Evolutionary conservation across 2,113 vertebrate species (phyloP), one percentile per base, ranked within the genome.

Genomic region (Copsychus sechellarum): DNA sequence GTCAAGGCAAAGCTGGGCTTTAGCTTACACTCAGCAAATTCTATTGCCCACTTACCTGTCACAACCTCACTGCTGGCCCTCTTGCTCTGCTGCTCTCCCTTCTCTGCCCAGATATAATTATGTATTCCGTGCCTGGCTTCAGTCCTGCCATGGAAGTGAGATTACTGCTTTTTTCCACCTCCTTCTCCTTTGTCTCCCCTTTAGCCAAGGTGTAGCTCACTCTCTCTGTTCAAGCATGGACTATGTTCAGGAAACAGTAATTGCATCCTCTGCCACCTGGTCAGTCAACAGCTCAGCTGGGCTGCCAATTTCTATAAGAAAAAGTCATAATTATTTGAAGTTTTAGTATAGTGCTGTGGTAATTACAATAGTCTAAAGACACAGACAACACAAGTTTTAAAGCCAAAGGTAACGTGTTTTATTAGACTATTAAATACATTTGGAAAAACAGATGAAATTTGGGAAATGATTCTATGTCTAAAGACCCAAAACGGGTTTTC

Each of bases 51-150:
- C 77, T 86, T 95, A 99, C 98, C 98, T 98, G 98, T 99, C 74
- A 94, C 78, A 70, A 98, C 97, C 87, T 85, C 67, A 6, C 98
- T 97, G 50, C 96, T 98, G 48, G 24, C 25, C 14, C 14, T 50
- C 96, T 93, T 96, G 97, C 98, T 98, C 86, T 93, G 81, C 51
- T 64, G 97, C 74, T 61, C 65, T 51, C 98, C 98, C 61, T 97
- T 98, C 92, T 97, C 45, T 33, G 98, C 98, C 98, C 98, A 98
- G 84, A 99, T 58, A 6, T 96, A 82, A 98, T 95, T 2, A 91
- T 76, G 43, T 98, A 98, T 81, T 98, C 79, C 51, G 84, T 86
- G 31, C 98, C 98, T 8, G 98, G 98, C 82, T 83, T 98, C 91
- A 99, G 94, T 61, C 93, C 97, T 33, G 70, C 97, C 96, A 99